phyloP scores from a whole-genome alignment of 2,113 vertebrate genomes.

The Propithecus coquereli region DNA sequence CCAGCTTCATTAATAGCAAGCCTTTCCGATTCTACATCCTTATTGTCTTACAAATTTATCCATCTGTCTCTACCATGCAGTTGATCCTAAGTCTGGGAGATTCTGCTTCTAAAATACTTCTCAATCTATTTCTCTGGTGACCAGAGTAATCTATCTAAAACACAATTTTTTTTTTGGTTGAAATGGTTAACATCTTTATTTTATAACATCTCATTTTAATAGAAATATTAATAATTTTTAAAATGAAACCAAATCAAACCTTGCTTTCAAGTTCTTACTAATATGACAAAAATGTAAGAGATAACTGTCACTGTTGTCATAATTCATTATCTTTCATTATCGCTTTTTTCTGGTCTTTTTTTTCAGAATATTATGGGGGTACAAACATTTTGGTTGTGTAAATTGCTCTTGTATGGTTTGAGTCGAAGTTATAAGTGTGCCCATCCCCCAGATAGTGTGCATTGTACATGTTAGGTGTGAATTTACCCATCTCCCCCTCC shows the following conservation, averaged over 20 bases:
- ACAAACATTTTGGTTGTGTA: too few species aligned
- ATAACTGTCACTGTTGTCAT: neutral
- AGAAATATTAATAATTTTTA: constrained; percentile 7
- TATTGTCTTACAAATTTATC: neutral
- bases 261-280: neutral
- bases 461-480: too few species aligned
- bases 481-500: too few species aligned
- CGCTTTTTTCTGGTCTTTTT: too few species aligned
- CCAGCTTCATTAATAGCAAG: neutral
- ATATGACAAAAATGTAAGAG: neutral
- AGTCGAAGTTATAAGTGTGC: too few species aligned
- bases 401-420: too few species aligned
- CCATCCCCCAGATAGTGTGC: too few species aligned
- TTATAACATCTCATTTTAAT: constrained; percentile 27
- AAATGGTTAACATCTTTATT: neutral
- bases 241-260: neutral
- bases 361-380: too few species aligned
- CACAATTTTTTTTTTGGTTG: neutral
- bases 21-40: neutral
- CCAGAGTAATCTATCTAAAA: neutral
- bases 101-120: neutral
- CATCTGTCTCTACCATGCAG: neutral
- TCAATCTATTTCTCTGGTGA: constrained; percentile 9
- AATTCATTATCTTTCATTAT: neutral
- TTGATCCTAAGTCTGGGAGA: neutral